phyloP scores from a whole-genome alignment of 2,797 vertebrate species.

The Sus cebifrons region DNA sequence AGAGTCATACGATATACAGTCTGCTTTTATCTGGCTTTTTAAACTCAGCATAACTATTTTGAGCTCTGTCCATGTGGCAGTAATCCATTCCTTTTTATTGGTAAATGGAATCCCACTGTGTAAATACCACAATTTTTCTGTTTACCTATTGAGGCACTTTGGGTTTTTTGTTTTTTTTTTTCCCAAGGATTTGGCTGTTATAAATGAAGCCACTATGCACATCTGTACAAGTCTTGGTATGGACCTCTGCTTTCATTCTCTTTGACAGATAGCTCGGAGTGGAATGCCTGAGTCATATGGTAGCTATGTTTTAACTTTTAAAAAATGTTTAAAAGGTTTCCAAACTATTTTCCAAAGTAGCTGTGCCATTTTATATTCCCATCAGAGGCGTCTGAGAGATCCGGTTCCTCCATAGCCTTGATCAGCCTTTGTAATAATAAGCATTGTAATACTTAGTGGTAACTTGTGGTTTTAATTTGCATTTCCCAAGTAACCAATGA shows the following conservation, averaged over 20 bases:
- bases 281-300: background rate
- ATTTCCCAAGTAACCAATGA: constrained; percentile 19
- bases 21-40: background rate
- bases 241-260: background rate
- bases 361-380: background rate
- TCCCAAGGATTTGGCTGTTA: background rate
- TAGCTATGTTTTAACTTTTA: background rate
- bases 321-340: background rate
- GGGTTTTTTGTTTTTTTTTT: background rate
- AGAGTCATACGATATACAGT: background rate
- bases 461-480: background rate
- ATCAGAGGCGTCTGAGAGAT: background rate
- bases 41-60: background rate
- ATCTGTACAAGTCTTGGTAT: background rate
- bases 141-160: background rate
- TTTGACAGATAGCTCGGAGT: background rate
- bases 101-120: background rate
- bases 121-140: background rate
- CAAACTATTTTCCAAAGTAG: background rate
- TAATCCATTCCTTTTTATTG: background rate
- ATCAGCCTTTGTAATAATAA: background rate
- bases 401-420: background rate
- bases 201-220: background rate
- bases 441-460: background rate
- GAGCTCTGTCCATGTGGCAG: background rate